Evolutionary conservation across 30 jellyfish, hydroid and myxozoan genomes (phyloP).

Genomic region (Catostylus mosaicus): DNA sequence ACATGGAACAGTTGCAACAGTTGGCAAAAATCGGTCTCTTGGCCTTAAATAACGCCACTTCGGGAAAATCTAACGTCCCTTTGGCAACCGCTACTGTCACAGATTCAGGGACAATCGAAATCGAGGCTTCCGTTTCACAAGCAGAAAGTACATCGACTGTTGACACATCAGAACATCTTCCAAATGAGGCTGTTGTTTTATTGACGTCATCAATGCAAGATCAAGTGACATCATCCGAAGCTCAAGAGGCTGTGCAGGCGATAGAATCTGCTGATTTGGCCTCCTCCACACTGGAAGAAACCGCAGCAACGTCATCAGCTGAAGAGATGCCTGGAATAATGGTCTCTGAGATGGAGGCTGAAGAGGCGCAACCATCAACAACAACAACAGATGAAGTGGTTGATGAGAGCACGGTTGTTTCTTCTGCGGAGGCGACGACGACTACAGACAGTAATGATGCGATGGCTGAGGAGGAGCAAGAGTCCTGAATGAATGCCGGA

Average conservation of each 20-base stretch:
- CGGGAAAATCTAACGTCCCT: slow-evolving; percentile 61
- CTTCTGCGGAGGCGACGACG: slow-evolving; percentile 77
- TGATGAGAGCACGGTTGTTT: slow-evolving; percentile 39
- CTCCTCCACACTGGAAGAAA: slow-evolving; percentile 61
- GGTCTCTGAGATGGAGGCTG: slow-evolving; percentile 35
- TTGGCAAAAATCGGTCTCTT: slow-evolving; percentile 92
- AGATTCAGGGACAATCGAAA: slow-evolving; percentile 59
- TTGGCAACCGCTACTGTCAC: slow-evolving; percentile 76
- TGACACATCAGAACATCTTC: slow-evolving; percentile 54
- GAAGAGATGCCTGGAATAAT: slow-evolving; percentile 48
- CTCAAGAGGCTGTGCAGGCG: slow-evolving; percentile 67
- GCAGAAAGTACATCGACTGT: slow-evolving; percentile 70
- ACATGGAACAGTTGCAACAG: slow-evolving; percentile 94
- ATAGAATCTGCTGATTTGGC: slow-evolving; percentile 58
- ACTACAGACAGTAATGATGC: slow-evolving; percentile 35
- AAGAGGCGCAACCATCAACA: slow-evolving; percentile 65
- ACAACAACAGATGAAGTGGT: slow-evolving; percentile 59
- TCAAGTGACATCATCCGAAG: slow-evolving; percentile 71
- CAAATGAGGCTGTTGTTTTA: slow-evolving; percentile 68
- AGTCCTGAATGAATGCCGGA: background rate
- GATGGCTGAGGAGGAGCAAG: slow-evolving; percentile 9
- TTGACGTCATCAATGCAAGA: slow-evolving; percentile 67
- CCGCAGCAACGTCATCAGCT: slow-evolving; percentile 47
- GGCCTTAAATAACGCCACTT: slow-evolving; percentile 91
- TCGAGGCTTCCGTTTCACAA: slow-evolving; percentile 64